phyloP scores from a whole-genome alignment of 2,888 invertebrate species.

The Neoitamus cyanurus region DNA sequence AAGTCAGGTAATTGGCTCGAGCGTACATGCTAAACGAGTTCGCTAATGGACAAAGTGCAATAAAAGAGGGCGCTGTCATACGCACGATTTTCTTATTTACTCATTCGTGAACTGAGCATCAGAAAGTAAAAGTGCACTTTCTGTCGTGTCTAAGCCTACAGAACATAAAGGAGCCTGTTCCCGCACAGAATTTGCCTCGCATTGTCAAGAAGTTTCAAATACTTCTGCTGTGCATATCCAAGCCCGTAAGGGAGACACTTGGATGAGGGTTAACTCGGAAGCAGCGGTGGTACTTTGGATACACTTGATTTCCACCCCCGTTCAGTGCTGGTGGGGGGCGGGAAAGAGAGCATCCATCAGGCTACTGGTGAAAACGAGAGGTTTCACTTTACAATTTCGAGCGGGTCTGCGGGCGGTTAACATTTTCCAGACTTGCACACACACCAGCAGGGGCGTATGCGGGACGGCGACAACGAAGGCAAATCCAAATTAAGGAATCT shows the following conservation, averaged over 20 bases:
- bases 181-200: background rate
- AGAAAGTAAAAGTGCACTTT: conserved; percentile 3
- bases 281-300: conserved; percentile 16
- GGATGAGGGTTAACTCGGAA: conserved; percentile 41
- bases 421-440: background rate
- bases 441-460: background rate
- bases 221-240: conserved; percentile 20
- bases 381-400: background rate
- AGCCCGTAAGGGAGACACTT: conserved; percentile 13
- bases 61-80: background rate
- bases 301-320: conserved; percentile 40
- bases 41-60: background rate
- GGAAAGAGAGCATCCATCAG: background rate
- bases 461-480: background rate
- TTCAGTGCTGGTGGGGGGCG: background rate
- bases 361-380: background rate
- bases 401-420: background rate
- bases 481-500: conserved; percentile 27
- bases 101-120: background rate
- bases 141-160: background rate
- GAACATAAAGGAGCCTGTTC: background rate
- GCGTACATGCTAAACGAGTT: no score
- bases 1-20: no score
- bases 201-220: background rate
- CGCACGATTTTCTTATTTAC: conserved; percentile 25